A percentile compares a stretch with the other conserved stretches of the same genome.
Conservation (phyloP, 2,888 invertebrate genomes). For the Sussaba pulchella region DNA sequence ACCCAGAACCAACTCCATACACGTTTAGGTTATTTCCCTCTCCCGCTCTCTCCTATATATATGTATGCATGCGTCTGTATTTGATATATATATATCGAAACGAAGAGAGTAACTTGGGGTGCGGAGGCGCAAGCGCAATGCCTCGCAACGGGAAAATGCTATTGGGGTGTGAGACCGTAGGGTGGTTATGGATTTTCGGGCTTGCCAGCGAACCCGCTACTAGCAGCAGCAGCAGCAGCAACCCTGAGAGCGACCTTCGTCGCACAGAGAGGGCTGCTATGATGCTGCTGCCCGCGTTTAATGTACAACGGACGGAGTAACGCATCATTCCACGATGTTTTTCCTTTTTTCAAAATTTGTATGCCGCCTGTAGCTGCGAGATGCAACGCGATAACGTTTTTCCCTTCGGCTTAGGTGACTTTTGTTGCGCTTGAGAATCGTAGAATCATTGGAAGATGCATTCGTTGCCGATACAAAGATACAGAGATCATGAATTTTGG, state of each 20-base stretch:
- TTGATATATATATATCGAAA: constrained; percentile 3
- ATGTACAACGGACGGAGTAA: background rate
- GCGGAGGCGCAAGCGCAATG: constrained; percentile 75
- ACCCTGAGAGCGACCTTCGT: constrained; percentile 42
- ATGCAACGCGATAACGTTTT: background rate
- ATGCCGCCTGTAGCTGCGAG: background rate
- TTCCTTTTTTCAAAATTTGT: no score
- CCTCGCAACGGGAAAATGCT: constrained; percentile 67
- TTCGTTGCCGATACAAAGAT: no score
- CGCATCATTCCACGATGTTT: background rate
- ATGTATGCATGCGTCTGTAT: background rate
- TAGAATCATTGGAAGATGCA: background rate
- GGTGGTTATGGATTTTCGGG: constrained; percentile 81
- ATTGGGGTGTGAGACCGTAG: constrained; percentile 66
- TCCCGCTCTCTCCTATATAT: background rate
- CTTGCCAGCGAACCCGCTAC: constrained; percentile 58
- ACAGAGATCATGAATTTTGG: no score
- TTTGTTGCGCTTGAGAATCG: background rate
- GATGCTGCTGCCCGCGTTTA: constrained; percentile 28
- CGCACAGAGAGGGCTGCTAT: constrained; percentile 20
- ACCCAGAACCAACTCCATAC: background rate
- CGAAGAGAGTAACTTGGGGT: constrained; percentile 54
- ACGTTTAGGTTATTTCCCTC: no score
- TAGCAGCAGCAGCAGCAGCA: constrained; percentile 36
- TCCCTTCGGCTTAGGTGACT: background rate